A percentile compares a stretch with the other conserved stretches of the same genome.
Evolutionary conservation across 2,113 vertebrate genomes (phyloP).

Genomic region (Pangasianodon gigas): DNA sequence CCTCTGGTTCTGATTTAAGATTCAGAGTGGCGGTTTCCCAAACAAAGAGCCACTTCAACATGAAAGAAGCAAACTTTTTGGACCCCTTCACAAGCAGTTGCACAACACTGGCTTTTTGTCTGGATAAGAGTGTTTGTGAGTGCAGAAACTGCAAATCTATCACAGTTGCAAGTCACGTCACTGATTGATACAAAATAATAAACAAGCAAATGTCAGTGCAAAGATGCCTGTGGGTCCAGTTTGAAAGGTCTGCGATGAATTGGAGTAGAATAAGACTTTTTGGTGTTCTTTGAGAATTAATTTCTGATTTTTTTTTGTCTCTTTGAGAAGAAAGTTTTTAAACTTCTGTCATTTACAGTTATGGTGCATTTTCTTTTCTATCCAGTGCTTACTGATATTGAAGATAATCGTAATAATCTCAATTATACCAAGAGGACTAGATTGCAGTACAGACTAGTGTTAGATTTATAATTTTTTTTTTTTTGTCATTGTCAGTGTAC

Average conservation of each 20-base stretch:
- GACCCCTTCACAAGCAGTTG: constrained; percentile 29
- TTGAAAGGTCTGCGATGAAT: background rate
- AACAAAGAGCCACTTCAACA: constrained; percentile 50
- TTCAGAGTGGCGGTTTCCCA: constrained; percentile 51
- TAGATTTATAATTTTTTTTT: background rate
- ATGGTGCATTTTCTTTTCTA: background rate
- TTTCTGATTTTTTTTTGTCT: background rate
- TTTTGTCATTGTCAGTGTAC: background rate
- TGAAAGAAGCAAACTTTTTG: constrained; percentile 27
- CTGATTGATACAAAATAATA: background rate
- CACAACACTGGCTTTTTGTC: constrained; percentile 21
- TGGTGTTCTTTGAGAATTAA: background rate
- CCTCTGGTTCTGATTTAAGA: constrained; percentile 67
- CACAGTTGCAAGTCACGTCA: background rate
- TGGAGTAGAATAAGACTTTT: background rate
- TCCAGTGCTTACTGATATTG: background rate
- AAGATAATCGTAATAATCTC: background rate
- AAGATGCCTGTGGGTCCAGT: background rate
- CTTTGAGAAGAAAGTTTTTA: background rate
- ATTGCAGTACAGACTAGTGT: background rate
- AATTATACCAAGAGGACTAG: background rate
- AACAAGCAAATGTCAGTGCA: background rate
- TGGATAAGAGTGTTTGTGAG: background rate
- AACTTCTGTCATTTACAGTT: background rate
- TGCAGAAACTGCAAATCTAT: background rate